Percentiles rank a stretch among this genome's conserved stretches.
These are phyloP conservation scores for Brachionus rotundiformis DNA, from an alignment of 1,140 invertebrate genomes.

Conservation along the genomic window DNA sequence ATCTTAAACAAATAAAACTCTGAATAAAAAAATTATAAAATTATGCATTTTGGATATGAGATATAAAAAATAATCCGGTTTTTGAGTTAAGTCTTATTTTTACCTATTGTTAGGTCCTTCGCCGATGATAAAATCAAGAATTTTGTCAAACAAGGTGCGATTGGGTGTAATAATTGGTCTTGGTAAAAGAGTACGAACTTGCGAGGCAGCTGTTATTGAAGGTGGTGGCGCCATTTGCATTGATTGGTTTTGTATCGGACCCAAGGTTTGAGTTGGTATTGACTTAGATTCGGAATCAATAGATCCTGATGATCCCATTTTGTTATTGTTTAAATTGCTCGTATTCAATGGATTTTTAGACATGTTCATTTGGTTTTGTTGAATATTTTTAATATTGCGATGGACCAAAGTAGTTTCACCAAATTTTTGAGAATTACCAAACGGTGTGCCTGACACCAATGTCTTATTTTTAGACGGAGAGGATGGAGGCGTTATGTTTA, in stretches of 20 bases:
- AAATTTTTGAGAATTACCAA: not conserved
- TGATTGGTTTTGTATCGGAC: not conserved
- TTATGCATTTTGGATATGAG: not conserved
- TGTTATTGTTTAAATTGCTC: slow-evolving; percentile 26
- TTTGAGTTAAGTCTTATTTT: not conserved
- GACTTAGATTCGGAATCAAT: not conserved
- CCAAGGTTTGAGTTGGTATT: not conserved
- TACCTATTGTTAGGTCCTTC: slow-evolving; percentile 83
- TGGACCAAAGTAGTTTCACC: slow-evolving; percentile 19
- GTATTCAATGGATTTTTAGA: not conserved
- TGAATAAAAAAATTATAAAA: not conserved
- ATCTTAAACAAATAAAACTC: slow-evolving; percentile 17
- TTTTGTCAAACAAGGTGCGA: slow-evolving; percentile 75
- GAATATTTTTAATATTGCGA: not conserved
- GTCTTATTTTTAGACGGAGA: not conserved
- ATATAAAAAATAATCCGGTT: not conserved
- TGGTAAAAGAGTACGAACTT: slow-evolving; percentile 58
- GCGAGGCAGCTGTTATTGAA: slow-evolving; percentile 51
- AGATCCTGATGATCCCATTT: not conserved
- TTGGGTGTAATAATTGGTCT: slow-evolving; percentile 69
- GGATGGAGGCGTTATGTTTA: slow-evolving; percentile 50
- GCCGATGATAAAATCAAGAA: slow-evolving; percentile 89
- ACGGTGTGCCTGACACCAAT: not conserved
- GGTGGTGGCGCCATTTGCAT: not conserved
- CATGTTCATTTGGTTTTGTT: not conserved